phyloP scores from a whole-genome alignment of 2,113 vertebrate species.

The Takifugu flavidus region DNA sequence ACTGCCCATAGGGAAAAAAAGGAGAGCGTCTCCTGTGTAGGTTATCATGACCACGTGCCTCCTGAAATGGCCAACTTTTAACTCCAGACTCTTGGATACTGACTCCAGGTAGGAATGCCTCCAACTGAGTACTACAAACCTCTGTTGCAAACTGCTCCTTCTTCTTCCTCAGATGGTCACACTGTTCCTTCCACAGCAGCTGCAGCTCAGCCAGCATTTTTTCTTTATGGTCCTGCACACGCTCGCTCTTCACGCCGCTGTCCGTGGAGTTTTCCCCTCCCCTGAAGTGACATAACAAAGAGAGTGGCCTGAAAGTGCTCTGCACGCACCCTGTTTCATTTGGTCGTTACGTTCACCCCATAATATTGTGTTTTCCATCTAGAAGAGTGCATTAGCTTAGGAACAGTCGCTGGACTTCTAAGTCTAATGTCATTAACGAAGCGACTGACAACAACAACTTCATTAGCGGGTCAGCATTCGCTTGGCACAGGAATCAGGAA shows the following conservation, averaged over 20 bases:
- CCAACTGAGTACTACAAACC: conserved; percentile 61
- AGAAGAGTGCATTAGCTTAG: conserved; percentile 36
- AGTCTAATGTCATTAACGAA: conserved; percentile 35
- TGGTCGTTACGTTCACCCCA: conserved; percentile 17
- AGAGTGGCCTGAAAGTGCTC: conserved; percentile 6
- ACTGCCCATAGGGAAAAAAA: too few relatives aligned
- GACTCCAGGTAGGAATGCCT: too few relatives aligned
- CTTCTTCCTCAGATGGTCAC: conserved; percentile 76
- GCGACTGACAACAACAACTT: conserved; percentile 34
- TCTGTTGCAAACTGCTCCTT: conserved; percentile 84
- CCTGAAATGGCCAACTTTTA: too few relatives aligned
- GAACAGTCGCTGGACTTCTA: conserved; percentile 31
- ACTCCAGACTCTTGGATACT: too few relatives aligned
- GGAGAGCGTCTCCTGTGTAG: too few relatives aligned
- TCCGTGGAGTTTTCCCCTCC: conserved; percentile 31
- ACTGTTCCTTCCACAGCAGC: conserved; percentile 75
- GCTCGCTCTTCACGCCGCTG: conserved; percentile 23
- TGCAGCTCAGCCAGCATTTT: conserved; percentile 82
- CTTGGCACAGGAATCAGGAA: conserved; percentile 19
- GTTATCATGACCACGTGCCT: too few relatives aligned
- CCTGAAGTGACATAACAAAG: conserved; percentile 38
- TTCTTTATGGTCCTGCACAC: conserved; percentile 76
- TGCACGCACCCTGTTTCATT: conserved; percentile 14
- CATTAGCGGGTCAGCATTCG: conserved; percentile 29
- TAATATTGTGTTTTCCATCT: conserved; percentile 12